Base-by-base conservation (phyloP, 2,797 vertebrate genomes). In the Cheracebus regulus region DNA sequence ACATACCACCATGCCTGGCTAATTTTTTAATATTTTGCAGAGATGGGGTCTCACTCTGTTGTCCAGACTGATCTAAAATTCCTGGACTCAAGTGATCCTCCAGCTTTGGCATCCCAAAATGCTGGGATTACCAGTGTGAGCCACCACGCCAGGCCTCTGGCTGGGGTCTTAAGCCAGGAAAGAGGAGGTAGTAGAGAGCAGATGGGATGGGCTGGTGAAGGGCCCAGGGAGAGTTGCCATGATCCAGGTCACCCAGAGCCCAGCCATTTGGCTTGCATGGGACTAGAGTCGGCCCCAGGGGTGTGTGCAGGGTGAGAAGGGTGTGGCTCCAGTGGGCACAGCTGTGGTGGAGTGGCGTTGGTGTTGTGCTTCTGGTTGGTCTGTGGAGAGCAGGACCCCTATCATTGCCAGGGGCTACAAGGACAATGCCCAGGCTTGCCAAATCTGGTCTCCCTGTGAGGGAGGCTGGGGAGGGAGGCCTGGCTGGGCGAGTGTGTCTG, bases 1-100 rank as follows among this genome's bases (percentile, higher is more conserved):
- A 64, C 0, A 14, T 1, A 17, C 14, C 61, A 64, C 14, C 14
- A 17, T 8, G 61, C 6, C 30, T 1, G 3, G 30, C 61, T 17
- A 8, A 17, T 33, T 64, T 64, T 64, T 64, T 64, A 7, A 33
- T 64, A 33, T 33, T 64, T 64, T 64, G 30, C 61, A 64, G 7
- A 33, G 30, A 64, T 6, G 33, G 6, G 1, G 61, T 64, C 30
- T 64, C 30, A 64, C 30, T 33, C 6, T 64, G 14, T 33, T 64
- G 61, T 33, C 61, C 61, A 64, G 61, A 33, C 61, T 64, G 14
- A 64, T 33, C 61, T 64, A 64, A 64, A 64, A 64, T 64, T 64
- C 14, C 61, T 64, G 3, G 61, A 14, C 61, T 64, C 14, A 17
- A 33, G 61, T 33, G 61, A 64, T 33, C 61, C 30, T 64, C 7